Evolutionary conservation across 2,113 vertebrate genomes (phyloP), one percentile per base, ranked within the genome.

Genomic region (Cyanoderma ruficeps): DNA sequence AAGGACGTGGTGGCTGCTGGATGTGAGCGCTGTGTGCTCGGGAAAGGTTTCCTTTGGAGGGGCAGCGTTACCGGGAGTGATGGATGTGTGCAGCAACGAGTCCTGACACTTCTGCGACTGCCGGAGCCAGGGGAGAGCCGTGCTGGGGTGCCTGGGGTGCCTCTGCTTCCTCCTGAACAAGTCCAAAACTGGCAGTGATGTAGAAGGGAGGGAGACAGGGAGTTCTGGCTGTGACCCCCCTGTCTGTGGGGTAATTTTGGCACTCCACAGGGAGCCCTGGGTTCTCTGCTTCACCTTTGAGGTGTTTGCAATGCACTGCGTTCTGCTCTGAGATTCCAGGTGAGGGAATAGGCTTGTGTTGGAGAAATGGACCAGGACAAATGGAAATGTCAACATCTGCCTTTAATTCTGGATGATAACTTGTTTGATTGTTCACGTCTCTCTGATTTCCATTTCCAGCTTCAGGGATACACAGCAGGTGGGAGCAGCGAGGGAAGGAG

Each of bases 81-180:
- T 11, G 63, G 83, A 93, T 93, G 83, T 0, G 3, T 39, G 0
- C 57, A 35, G 57, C 0, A 0, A 28, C 2, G 25, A 1, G 7
- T 65, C 37, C 89, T 83, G 94, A 70, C 80, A 55, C 44, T 2
- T 9, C n/a, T 6, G 39, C 31, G 37, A 4, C 55, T 3, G 5
- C 10, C 6, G 2, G 5, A 53, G 71, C 71, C 67, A 1, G 23
- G 90, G 79, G 67, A 74, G 37, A 30, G 63, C 63, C 2, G 13
- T 0, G 7, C 80, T 35, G 56, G 76, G 79, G 37, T 33, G 33
- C 50, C 71, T 1, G 6, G 7, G 55, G 59, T 30, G 50, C 53
- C 39, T 72, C 72, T 70, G 42, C 17, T 44, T 35, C 64, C 95
- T 83, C 90, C 76, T 31, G 68, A 92, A 52, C 10, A 6, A 70